A percentile compares a stretch with the other conserved stretches of the same genome.
Evolutionary conservation across 2,113 vertebrate genomes (phyloP).

Genomic region (Agapornis roseicollis): DNA sequence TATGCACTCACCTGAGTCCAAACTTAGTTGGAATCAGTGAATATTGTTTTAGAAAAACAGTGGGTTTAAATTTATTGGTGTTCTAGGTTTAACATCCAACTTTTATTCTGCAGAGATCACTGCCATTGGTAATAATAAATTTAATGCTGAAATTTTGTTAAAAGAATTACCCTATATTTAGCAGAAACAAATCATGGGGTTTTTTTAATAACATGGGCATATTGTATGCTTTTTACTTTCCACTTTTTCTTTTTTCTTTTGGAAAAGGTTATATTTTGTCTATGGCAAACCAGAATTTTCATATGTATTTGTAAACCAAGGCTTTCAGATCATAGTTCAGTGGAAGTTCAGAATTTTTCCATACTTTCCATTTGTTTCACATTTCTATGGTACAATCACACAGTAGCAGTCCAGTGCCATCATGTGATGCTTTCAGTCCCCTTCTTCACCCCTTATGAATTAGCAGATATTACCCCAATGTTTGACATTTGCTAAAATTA

Average conservation of each 20-base stretch:
- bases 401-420: neutral
- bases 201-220: neutral
- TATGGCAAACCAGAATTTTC: neutral
- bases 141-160: neutral
- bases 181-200: neutral
- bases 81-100: neutral
- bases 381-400: neutral
- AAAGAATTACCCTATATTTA: neutral
- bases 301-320: neutral
- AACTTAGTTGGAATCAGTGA: neutral
- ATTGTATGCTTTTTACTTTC: neutral
- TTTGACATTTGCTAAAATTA: neutral
- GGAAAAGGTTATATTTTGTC: neutral
- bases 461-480: neutral
- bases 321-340: neutral
- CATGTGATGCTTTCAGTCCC: neutral
- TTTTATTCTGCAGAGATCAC: neutral
- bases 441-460: neutral
- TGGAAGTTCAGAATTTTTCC: neutral
- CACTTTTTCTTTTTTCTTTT: neutral
- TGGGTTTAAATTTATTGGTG: neutral
- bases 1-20: neutral
- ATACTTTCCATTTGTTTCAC: neutral
- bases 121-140: neutral
- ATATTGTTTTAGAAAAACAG: neutral